A percentile compares a stretch with the other conserved stretches of the same genome.
Conservation (phyloP, 2,113 vertebrate species). For the Chamaea fasciata region DNA sequence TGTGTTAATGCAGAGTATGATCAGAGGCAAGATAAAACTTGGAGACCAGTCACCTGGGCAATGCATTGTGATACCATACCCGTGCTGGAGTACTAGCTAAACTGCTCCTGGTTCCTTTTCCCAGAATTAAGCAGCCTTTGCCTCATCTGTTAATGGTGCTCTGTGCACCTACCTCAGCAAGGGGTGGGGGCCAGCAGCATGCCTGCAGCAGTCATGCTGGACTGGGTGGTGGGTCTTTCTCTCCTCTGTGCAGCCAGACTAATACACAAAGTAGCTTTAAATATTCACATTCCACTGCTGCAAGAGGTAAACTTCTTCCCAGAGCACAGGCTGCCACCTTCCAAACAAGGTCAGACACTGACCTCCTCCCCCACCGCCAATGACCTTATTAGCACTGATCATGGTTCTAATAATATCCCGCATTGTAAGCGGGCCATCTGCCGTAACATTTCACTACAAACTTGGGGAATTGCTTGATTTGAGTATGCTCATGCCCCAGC, state of each 20-base stretch:
- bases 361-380: background rate
- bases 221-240: background rate
- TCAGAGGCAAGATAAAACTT: background rate
- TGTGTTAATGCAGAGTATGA: background rate
- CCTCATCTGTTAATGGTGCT: background rate
- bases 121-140: background rate
- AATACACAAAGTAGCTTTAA: background rate
- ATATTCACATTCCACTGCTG: background rate
- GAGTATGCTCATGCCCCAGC: background rate
- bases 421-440: conserved; percentile 35
- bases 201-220: accelerated
- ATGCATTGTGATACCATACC: background rate
- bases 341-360: conserved; percentile 37
- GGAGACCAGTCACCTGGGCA: background rate
- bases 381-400: conserved; percentile 67
- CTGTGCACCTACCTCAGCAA: background rate
- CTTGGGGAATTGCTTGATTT: background rate
- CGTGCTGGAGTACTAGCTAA: background rate
- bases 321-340: conserved; percentile 4
- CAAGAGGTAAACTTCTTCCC: background rate
- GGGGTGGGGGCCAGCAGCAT: background rate
- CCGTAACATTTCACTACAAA: conserved; percentile 33
- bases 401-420: conserved; percentile 59
- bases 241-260: background rate
- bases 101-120: background rate